Percentiles rank a stretch among this genome's conserved stretches.
These are phyloP conservation scores for Colossoma macropomum DNA, from an alignment of 2,113 vertebrate species.

Conservation along the genomic window DNA sequence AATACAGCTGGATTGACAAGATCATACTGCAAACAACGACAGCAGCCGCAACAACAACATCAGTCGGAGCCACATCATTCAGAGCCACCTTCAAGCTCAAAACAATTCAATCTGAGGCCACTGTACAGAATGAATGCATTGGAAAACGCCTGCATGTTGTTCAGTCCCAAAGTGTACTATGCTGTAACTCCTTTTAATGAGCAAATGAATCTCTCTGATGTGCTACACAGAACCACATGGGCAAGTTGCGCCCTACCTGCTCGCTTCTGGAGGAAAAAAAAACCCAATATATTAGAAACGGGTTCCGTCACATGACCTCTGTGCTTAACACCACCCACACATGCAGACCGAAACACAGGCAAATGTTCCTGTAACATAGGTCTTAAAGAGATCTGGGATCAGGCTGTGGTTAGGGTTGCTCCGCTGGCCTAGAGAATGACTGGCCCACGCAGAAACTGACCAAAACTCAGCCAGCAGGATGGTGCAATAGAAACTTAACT, in stretches of 20 bases:
- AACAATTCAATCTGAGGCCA: neutral
- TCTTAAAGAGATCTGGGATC: slow-evolving; percentile 7
- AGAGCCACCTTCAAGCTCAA: neutral
- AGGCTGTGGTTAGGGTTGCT: slow-evolving; percentile 11
- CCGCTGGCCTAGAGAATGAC: neutral
- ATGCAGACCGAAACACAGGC: neutral
- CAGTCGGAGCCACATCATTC: neutral
- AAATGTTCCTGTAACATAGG: slow-evolving; percentile 22
- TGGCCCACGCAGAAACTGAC: neutral
- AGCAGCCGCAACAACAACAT: neutral
- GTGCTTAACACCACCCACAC: slow-evolving; percentile 31
- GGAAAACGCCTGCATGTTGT: neutral
- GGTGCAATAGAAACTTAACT: neutral
- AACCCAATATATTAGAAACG: neutral
- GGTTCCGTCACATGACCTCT: slow-evolving; percentile 40
- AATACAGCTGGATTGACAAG: neutral
- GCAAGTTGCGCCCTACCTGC: slow-evolving; percentile 7
- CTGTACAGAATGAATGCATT: neutral
- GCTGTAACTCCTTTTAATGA: slow-evolving; percentile 41
- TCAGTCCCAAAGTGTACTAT: neutral
- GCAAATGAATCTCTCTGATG: slow-evolving; percentile 42
- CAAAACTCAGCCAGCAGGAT: neutral
- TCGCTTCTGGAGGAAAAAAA: neutral
- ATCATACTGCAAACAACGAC: neutral
- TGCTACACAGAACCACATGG: slow-evolving; percentile 24